Conservation (phyloP, 2,113 vertebrate genomes). For the Tachycineta bicolor region DNA sequence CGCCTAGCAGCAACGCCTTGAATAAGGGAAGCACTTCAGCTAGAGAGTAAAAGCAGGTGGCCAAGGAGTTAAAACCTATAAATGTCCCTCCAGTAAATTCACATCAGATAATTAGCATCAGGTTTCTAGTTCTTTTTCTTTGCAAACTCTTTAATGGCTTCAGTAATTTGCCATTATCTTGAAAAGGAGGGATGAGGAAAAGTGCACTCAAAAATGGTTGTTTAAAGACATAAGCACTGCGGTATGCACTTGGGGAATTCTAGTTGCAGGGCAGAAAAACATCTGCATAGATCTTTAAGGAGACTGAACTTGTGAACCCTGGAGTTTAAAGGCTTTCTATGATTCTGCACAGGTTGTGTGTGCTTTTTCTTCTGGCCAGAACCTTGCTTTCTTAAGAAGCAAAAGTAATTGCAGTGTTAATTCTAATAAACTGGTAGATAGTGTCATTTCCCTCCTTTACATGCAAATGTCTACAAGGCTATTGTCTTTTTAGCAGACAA, state of each 20-base stretch:
- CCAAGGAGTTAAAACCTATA: background rate
- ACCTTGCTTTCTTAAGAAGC: background rate
- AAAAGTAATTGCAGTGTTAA: background rate
- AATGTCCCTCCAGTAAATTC: background rate
- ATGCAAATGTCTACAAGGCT: background rate
- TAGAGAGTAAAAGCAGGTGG: background rate
- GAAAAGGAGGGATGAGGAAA: background rate
- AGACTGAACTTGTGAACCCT: slow-evolving; percentile 1
- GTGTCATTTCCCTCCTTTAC: background rate
- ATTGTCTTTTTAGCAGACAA: background rate
- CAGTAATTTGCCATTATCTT: background rate
- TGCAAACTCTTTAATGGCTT: background rate
- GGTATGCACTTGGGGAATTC: background rate
- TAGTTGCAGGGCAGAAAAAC: background rate
- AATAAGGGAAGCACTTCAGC: background rate
- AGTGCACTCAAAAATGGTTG: background rate
- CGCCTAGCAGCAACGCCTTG: background rate
- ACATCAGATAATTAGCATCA: background rate
- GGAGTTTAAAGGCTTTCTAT: background rate
- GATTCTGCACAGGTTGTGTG: background rate
- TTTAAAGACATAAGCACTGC: background rate
- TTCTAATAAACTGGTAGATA: background rate
- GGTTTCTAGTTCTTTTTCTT: background rate
- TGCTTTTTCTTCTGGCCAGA: background rate
- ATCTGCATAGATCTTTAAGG: background rate